phyloP scores from a whole-genome alignment of 2,888 invertebrate species.

The Entomobrya proxima region DNA sequence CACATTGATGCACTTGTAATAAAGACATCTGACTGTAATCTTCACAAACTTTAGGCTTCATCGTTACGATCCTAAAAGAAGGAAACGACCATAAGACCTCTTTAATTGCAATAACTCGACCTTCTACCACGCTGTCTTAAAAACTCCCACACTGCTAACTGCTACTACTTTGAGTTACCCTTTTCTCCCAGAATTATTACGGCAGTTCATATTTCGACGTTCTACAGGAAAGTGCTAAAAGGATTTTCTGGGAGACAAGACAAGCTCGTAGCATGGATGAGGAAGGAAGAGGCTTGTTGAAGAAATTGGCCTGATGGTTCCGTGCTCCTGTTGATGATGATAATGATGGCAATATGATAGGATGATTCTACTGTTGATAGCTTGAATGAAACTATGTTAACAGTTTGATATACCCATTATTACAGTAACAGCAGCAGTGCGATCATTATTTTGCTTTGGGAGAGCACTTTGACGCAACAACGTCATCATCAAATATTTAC shows the following conservation, averaged over 20 bases:
- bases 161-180: neutral
- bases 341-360: slow-evolving; percentile 29
- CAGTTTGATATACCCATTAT: slow-evolving; percentile 12
- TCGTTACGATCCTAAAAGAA: neutral
- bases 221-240: slow-evolving; percentile 37
- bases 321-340: neutral
- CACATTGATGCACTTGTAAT: no score
- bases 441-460: neutral
- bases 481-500: slow-evolving; percentile 63
- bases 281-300: slow-evolving; percentile 51
- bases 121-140: slow-evolving; percentile 3
- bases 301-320: slow-evolving; percentile 48
- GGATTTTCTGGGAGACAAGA: slow-evolving; percentile 37
- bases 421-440: slow-evolving; percentile 1
- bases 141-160: neutral
- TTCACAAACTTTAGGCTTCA: neutral
- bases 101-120: slow-evolving; percentile 44
- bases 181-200: neutral
- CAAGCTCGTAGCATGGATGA: neutral
- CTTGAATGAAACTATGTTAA: slow-evolving; percentile 21
- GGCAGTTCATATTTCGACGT: neutral
- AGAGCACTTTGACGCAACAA: neutral
- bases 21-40: no score
- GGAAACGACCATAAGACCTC: slow-evolving; percentile 25
- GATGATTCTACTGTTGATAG: slow-evolving; percentile 15